phyloP scores from a whole-genome alignment of 2,113 vertebrate genomes.

The Oenanthe oenanthe region DNA sequence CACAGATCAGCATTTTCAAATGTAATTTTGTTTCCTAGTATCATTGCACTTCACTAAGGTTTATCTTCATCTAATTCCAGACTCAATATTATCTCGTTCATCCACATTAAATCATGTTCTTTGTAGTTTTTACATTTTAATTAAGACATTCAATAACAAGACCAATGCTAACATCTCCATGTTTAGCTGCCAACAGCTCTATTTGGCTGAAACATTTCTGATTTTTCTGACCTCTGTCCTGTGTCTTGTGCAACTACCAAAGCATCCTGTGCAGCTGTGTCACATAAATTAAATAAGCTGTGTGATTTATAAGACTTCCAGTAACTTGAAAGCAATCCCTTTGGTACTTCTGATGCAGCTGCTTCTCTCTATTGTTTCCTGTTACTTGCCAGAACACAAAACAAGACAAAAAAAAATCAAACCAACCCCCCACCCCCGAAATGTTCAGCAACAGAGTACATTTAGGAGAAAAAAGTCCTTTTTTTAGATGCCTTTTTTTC shows the following conservation, averaged over 20 bases:
- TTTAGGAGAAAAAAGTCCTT: background rate
- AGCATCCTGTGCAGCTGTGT: constrained; percentile 60
- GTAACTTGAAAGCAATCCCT: constrained; percentile 69
- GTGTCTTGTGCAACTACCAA: constrained; percentile 57
- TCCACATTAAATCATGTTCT: constrained; percentile 55
- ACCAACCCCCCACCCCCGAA: background rate
- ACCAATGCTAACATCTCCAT: background rate
- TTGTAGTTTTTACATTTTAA: constrained; percentile 52
- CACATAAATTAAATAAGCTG: constrained; percentile 69
- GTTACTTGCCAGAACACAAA: constrained; percentile 55
- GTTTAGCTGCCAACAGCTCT: constrained; percentile 43
- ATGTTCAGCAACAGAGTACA: background rate
- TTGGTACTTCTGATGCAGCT: constrained; percentile 67
- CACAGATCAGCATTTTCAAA: constrained; percentile 29
- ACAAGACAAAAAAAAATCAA: background rate
- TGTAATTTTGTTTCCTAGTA: constrained; percentile 1
- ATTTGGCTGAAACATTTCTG: constrained; percentile 33
- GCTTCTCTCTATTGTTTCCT: constrained; percentile 61
- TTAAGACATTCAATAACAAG: constrained; percentile 53
- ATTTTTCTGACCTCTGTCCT: constrained; percentile 55
- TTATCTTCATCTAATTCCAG: constrained; percentile 13
- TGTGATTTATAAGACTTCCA: constrained; percentile 67
- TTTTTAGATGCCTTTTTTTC: background rate
- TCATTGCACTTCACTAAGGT: background rate
- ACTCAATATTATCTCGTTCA: constrained; percentile 25